Percentiles rank a stretch among this genome's conserved stretches.
Evolutionary conservation across 2,113 vertebrate species (phyloP).

Genomic region (Semnornis frantzii): DNA sequence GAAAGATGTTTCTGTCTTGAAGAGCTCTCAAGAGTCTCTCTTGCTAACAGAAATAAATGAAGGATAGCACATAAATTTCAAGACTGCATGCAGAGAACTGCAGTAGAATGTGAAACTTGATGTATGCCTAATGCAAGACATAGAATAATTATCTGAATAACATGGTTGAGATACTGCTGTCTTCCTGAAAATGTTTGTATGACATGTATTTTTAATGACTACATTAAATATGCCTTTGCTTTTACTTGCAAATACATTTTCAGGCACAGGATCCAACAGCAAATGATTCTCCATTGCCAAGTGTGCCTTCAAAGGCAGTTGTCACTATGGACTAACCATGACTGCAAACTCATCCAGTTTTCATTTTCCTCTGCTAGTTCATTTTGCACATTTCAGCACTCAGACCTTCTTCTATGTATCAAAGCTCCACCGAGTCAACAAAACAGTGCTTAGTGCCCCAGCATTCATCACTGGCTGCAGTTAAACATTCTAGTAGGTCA

Average conservation of each 20-base stretch:
- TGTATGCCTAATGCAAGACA: neutral
- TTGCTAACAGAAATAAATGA: neutral
- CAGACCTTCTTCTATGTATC: neutral
- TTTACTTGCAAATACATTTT: neutral
- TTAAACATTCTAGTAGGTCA: neutral
- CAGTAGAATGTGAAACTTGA: neutral
- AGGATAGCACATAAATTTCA: neutral
- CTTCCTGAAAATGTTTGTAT: neutral
- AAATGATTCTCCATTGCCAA: neutral
- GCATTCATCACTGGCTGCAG: neutral
- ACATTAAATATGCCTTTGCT: neutral
- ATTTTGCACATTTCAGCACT: neutral
- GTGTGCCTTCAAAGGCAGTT: neutral
- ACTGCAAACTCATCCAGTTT: neutral
- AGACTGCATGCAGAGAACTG: neutral
- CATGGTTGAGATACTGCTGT: neutral
- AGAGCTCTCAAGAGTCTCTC: neutral
- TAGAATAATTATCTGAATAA: slow-evolving; percentile 5
- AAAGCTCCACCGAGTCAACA: neutral
- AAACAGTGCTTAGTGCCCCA: neutral
- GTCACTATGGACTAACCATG: neutral
- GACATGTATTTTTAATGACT: neutral
- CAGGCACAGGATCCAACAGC: neutral
- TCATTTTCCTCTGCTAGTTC: neutral
- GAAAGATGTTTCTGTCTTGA: neutral